Conservation (phyloP, 92 coral and sea anemone genomes). For the Porites cylindrica region DNA sequence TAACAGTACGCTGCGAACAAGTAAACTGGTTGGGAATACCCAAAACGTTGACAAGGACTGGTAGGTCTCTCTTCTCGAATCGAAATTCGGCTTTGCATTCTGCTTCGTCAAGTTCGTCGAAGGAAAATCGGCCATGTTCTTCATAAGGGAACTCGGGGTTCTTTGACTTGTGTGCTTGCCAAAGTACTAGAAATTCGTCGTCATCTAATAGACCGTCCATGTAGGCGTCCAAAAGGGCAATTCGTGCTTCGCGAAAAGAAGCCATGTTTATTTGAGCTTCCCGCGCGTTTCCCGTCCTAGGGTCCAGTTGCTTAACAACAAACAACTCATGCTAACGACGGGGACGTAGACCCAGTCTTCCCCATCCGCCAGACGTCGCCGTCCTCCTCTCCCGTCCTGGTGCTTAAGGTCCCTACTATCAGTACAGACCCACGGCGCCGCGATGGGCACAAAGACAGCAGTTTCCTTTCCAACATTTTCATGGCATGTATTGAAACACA, state of each 20-base stretch:
- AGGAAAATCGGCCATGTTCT: too few relatives aligned
- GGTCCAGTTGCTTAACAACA: conserved; percentile 5
- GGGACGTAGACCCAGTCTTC: not conserved
- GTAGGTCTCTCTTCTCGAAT: too few relatives aligned
- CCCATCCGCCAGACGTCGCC: conserved; percentile 8
- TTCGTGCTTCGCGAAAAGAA: conserved; percentile 10
- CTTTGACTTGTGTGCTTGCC: not conserved
- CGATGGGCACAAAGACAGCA: too few relatives aligned
- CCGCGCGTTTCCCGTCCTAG: not conserved
- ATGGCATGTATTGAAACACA: too few relatives aligned
- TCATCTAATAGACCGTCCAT: conserved; percentile 13
- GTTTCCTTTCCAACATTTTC: too few relatives aligned
- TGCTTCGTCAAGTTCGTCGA: too few relatives aligned
- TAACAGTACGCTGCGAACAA: too few relatives aligned
- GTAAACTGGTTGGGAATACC: too few relatives aligned
- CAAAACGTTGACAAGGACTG: too few relatives aligned
- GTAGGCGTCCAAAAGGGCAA: conserved; percentile 3
- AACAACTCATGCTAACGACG: conserved; percentile 9
- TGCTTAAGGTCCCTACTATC: conserved; percentile 30
- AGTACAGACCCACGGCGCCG: too few relatives aligned
- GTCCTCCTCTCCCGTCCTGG: conserved; percentile 38
- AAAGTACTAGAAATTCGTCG: conserved; percentile 7
- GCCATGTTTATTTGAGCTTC: conserved; percentile 12
- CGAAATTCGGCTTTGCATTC: too few relatives aligned
- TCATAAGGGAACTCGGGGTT: too few relatives aligned